Conservation (phyloP, 2,797 vertebrate genomes). For the Galagoides demidoff region DNA sequence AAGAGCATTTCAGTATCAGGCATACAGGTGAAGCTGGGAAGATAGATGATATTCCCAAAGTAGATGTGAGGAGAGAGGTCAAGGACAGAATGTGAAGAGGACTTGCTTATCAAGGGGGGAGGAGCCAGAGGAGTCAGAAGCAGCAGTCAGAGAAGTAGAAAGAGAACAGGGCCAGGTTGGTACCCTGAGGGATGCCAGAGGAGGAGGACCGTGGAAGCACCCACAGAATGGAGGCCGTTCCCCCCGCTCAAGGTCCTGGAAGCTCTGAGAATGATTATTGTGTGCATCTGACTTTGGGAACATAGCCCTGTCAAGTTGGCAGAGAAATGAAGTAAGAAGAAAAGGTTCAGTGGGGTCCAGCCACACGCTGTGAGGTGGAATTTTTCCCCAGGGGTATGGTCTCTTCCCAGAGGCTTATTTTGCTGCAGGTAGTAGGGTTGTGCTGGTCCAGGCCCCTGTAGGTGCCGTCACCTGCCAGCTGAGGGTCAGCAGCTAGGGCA, state of each 20-base stretch:
- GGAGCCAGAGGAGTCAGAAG: not conserved
- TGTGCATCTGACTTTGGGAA: not conserved
- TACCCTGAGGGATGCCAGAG: not conserved
- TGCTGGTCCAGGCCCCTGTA: not conserved
- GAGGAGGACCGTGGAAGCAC: not conserved
- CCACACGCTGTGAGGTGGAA: rapidly evolving
- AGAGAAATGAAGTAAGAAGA: slow-evolving; percentile 30
- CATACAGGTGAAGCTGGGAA: not conserved
- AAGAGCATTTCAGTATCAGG: not conserved
- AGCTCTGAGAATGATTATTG: not conserved
- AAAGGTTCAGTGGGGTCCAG: not conserved
- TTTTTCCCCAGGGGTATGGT: not conserved
- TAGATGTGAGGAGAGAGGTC: not conserved
- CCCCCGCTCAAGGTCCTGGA: not conserved
- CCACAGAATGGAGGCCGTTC: not conserved
- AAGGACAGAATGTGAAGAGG: not conserved
- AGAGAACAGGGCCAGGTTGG: not conserved
- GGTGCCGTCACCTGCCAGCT: not conserved
- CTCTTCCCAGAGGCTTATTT: not conserved
- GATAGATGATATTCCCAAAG: not conserved
- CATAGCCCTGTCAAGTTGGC: not conserved
- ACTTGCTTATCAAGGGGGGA: not conserved
- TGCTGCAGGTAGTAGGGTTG: not conserved
- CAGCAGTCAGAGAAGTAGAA: not conserved
- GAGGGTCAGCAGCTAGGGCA: not conserved